Conservation (phyloP, 2,797 vertebrate species). For the Pachyuromys duprasi region DNA sequence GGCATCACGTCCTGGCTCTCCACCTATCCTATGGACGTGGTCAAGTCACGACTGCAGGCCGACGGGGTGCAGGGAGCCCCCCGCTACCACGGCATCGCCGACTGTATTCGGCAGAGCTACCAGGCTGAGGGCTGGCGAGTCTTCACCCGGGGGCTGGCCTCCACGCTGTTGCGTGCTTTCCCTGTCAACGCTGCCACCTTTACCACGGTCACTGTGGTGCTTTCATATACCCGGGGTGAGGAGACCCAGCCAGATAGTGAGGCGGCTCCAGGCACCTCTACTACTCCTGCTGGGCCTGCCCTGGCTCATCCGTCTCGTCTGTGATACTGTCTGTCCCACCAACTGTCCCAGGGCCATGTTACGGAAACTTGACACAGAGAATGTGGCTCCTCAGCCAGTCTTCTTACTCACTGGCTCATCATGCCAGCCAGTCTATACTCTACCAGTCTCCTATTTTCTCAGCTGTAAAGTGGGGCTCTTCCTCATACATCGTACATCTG, state of each 20-base stretch:
- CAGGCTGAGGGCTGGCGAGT: constrained; percentile 94
- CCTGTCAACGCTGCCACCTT: constrained; percentile 98
- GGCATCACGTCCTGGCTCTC: constrained; percentile 98
- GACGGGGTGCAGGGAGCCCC: constrained; percentile 93
- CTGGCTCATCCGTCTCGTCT: constrained; percentile 92
- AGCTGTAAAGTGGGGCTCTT: not conserved
- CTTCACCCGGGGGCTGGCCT: constrained; percentile 96
- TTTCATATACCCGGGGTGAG: constrained; percentile 91
- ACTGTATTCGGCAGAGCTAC: constrained; percentile 95
- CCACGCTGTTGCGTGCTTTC: constrained; percentile 96
- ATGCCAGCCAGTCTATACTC: not conserved
- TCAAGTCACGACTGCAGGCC: constrained; percentile 97
- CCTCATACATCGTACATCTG: not conserved
- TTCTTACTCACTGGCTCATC: not conserved
- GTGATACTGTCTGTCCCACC: constrained; percentile 81
- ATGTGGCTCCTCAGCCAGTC: not conserved
- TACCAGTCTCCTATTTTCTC: not conserved
- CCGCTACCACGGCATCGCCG: constrained; percentile 93
- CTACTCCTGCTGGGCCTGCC: constrained; percentile 81
- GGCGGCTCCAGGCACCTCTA: not conserved
- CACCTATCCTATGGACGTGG: constrained; percentile 96
- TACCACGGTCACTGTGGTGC: constrained; percentile 95
- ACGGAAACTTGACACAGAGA: not conserved
- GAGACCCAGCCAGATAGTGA: constrained; percentile 90
- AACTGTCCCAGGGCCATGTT: not conserved